phyloP scores from a whole-genome alignment of 2,888 invertebrate genomes.

The Icerya purchasi region DNA sequence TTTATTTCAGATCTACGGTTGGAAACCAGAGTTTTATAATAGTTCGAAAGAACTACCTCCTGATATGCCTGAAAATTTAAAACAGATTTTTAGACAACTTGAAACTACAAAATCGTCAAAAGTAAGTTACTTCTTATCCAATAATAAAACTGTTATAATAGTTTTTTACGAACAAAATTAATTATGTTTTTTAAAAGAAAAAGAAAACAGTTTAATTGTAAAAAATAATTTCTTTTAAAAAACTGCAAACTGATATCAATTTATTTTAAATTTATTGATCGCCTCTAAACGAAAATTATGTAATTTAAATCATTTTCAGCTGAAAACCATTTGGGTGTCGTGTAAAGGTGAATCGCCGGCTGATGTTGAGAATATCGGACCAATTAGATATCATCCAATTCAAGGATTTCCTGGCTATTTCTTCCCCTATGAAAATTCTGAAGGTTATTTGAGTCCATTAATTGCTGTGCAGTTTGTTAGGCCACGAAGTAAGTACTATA shows the following conservation, averaged over 20 bases:
- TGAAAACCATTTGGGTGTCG: constrained; percentile 68
- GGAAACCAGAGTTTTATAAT: constrained; percentile 67
- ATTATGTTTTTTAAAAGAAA: neutral
- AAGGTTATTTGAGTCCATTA: constrained; percentile 71
- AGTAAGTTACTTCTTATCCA: constrained; percentile 9
- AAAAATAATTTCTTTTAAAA: no score
- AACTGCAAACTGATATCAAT: neutral
- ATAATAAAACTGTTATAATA: no score
- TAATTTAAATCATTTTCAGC: constrained; percentile 14
- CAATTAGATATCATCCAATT: constrained; percentile 54
- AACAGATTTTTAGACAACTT: constrained; percentile 37
- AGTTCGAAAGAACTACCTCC: constrained; percentile 42
- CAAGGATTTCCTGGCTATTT: constrained; percentile 73
- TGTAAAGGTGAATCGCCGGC: constrained; percentile 86
- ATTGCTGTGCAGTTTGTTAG: constrained; percentile 66
- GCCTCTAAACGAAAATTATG: neutral
- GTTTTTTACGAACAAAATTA: no score
- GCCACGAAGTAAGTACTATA: constrained; percentile 63
- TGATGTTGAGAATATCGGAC: constrained; percentile 76
- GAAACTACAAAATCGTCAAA: constrained; percentile 9
- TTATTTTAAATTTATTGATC: neutral
- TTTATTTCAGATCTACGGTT: constrained; percentile 52
- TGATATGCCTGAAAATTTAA: constrained; percentile 50
- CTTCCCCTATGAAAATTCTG: constrained; percentile 69
- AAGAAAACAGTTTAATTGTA: no score